These are phyloP conservation scores for Eristalis pertinax DNA, from an alignment of 2,888 invertebrate genomes.

Conservation along the genomic window DNA sequence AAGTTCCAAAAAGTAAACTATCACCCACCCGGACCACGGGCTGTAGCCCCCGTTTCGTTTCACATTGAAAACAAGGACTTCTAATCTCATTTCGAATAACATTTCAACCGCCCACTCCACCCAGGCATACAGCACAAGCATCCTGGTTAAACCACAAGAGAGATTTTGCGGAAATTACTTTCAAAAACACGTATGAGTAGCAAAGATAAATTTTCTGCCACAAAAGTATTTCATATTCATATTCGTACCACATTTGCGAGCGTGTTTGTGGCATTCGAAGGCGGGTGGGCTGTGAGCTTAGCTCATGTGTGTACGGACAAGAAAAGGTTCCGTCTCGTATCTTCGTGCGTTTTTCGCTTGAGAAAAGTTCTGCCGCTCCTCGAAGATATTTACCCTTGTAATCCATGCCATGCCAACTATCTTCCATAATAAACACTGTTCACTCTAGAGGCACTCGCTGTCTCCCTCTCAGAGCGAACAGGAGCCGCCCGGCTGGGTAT, in stretches of 20 bases:
- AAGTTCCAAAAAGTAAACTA: slow-evolving; percentile 68
- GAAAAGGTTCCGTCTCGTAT: slow-evolving; percentile 53
- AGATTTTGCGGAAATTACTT: slow-evolving; percentile 73
- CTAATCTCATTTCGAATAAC: slow-evolving; percentile 71
- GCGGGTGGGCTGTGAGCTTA: background rate
- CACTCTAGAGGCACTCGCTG: slow-evolving; percentile 41
- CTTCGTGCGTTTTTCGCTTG: slow-evolving; percentile 41
- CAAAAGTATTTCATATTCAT: slow-evolving; percentile 72
- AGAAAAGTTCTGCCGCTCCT: slow-evolving; percentile 57
- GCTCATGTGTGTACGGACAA: slow-evolving; percentile 46
- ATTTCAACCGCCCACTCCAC: slow-evolving; percentile 7
- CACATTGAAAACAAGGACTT: slow-evolving; percentile 65
- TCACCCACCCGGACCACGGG: slow-evolving; percentile 29
- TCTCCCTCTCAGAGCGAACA: slow-evolving; percentile 8
- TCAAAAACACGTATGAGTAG: slow-evolving; percentile 72
- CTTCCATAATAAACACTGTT: slow-evolving; percentile 64
- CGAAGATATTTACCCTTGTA: slow-evolving; percentile 62
- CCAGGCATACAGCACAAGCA: background rate
- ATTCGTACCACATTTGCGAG: slow-evolving; percentile 12
- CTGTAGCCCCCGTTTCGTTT: slow-evolving; percentile 40
- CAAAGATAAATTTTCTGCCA: slow-evolving; percentile 72
- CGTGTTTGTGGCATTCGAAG: background rate
- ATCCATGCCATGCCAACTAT: slow-evolving; percentile 31
- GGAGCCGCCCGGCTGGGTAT: background rate
- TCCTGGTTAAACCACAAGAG: slow-evolving; percentile 56